phyloP scores from a whole-genome alignment of 2,113 vertebrate genomes.

The Plecotus auritus region DNA sequence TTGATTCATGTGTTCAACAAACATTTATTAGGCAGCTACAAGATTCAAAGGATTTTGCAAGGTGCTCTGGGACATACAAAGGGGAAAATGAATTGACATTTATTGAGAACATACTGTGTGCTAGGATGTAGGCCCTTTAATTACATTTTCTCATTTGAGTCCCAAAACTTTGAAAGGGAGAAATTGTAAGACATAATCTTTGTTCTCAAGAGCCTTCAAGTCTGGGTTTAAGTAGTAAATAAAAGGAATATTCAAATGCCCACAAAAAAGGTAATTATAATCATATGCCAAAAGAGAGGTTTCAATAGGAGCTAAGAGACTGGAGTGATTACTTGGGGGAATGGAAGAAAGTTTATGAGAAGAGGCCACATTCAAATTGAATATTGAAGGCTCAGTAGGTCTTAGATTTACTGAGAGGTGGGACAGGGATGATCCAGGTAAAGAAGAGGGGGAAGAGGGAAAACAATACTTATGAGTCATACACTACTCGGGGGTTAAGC shows the following conservation, averaged over 20 bases:
- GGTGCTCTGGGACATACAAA: neutral
- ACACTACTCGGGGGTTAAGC: neutral
- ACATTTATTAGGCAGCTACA: slow-evolving; percentile 42
- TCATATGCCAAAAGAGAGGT: slow-evolving; percentile 27
- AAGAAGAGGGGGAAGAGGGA: neutral
- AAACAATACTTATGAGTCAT: too few species aligned
- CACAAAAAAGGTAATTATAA: slow-evolving; percentile 49
- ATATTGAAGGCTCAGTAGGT: neutral
- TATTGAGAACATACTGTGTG: slow-evolving; percentile 50
- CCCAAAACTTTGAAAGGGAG: slow-evolving; percentile 25
- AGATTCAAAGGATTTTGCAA: slow-evolving; percentile 9
- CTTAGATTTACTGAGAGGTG: neutral
- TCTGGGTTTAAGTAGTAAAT: slow-evolving; percentile 50
- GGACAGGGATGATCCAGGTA: neutral
- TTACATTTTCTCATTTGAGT: slow-evolving; percentile 51
- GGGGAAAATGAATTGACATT: slow-evolving; percentile 7
- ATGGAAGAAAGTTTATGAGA: slow-evolving; percentile 5
- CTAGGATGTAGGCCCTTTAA: neutral
- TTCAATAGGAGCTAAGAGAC: slow-evolving; percentile 37
- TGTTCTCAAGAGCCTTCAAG: slow-evolving; percentile 37
- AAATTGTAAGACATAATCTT: slow-evolving; percentile 47
- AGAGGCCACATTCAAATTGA: neutral
- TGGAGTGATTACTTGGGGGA: slow-evolving; percentile 7
- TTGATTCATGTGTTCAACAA: slow-evolving; percentile 21
- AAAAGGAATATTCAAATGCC: slow-evolving; percentile 39